phyloP scores from a whole-genome alignment of 2,113 vertebrate species.

The Cariama cristata region DNA sequence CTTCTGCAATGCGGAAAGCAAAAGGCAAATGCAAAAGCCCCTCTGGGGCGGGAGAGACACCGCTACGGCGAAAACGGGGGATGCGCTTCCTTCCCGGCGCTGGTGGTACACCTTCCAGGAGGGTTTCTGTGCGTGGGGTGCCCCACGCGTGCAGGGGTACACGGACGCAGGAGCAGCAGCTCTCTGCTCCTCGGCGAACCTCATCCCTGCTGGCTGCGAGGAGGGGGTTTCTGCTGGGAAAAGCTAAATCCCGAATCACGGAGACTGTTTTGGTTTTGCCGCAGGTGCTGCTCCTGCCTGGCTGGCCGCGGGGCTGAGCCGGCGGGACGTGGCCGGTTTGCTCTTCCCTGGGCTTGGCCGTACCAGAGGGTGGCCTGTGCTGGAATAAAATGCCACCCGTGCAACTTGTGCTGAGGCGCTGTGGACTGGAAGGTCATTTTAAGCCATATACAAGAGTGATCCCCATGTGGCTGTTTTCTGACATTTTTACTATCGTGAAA shows the following conservation, averaged over 20 bases:
- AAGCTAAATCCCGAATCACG: too few species aligned
- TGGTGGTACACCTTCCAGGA: too few species aligned
- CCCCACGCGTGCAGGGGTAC: too few species aligned
- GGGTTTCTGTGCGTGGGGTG: not conserved
- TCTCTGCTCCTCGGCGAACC: too few species aligned
- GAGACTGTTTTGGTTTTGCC: rapidly evolving
- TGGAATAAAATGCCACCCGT: not conserved
- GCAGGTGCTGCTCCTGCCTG: not conserved
- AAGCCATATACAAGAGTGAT: not conserved
- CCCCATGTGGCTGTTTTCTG: not conserved
- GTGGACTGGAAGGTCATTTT: too few species aligned
- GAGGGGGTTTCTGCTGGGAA: not conserved
- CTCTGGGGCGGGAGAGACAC: not conserved
- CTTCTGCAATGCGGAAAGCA: not conserved
- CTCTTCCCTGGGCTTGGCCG: not conserved
- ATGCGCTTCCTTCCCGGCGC: not conserved
- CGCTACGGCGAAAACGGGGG: too few species aligned
- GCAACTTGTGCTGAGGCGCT: not conserved
- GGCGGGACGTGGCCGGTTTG: rapidly evolving
- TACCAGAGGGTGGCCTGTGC: not conserved
- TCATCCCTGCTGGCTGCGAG: not conserved
- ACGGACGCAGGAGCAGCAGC: not conserved
- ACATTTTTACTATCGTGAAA: too few species aligned
- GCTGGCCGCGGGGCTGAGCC: not conserved
- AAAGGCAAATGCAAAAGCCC: not conserved